Conservation (phyloP, 2,888 invertebrate species). For the Poecilus cupreus region DNA sequence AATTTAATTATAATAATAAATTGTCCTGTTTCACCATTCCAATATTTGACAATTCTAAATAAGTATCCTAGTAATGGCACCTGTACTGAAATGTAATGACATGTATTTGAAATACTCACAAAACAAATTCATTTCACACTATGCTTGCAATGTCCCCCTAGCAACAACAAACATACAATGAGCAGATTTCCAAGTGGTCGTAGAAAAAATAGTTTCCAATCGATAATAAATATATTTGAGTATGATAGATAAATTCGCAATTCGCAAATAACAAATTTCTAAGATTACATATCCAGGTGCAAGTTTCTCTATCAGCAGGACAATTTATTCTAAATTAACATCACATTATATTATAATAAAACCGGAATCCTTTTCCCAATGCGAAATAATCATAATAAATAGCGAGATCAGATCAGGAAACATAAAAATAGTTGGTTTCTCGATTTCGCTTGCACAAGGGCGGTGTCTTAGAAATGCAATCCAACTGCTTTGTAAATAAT, state of each 20-base stretch:
- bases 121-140: too few relatives aligned
- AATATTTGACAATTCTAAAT: too few relatives aligned
- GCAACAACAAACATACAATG: too few relatives aligned
- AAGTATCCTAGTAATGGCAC: too few relatives aligned
- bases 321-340: not conserved
- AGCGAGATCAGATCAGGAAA: not conserved
- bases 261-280: not conserved
- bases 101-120: too few relatives aligned
- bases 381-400: not conserved
- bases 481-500: not conserved
- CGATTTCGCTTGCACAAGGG: not conserved
- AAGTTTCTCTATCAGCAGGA: not conserved
- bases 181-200: too few relatives aligned
- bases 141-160: too few relatives aligned
- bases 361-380: not conserved
- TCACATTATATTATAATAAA: not conserved
- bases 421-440: not conserved
- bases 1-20: too few relatives aligned
- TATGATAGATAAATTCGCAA: not conserved
- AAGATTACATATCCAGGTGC: not conserved
- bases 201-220: not conserved
- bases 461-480: not conserved
- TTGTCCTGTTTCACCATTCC: too few relatives aligned
- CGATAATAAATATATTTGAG: not conserved
- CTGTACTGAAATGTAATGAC: too few relatives aligned